Evolutionary conservation across 2,797 vertebrate species (phyloP), one percentile per base, ranked within the genome.

Genomic region (Pampus argenteus): DNA sequence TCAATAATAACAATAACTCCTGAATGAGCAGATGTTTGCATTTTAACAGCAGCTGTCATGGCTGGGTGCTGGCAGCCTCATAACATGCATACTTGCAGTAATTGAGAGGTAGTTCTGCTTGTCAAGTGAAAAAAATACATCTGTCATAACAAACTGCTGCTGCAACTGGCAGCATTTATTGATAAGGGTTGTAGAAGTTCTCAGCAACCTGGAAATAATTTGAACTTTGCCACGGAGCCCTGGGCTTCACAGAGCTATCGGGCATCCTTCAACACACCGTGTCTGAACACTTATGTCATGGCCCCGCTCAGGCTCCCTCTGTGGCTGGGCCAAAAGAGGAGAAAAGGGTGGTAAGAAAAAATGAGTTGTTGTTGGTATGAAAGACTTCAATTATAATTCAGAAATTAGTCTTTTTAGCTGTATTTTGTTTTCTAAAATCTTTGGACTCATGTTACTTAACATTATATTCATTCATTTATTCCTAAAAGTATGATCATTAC

Each of bases 21-120:
- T 82, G 79, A 90, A 84, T 89, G 83, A 94, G 88, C 90, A 94
- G 91, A 93, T 94, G 91, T 93, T 92, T 89, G 86, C 82, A 84
- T 93, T 92, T 93, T 86, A 86, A 89, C 76, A 83, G 89, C 88
- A 92, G 87, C 91, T 93, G 89, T 91, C 86, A 84, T 76, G 79
- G 71, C 80, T 25, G 74, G 51, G 57, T 64, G 76, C 84, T 69
- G 77, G 78, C 78, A 79, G 79, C 78, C 74, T 83, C 74, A 71
- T 86, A 86, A 85, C 83, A 81, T 79, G 75, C 81, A 81, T 76
- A 76, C 71, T 83, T 78, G 74, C 79, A 73, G 85, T 91, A 93
- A 91, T 76, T 88, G 87, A 91, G 85, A 90, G 82, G 81, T 86
- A 89, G 86, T 85, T 92, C 85, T 85, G 86, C 89, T 91, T 86